Base-by-base conservation (phyloP, 2,113 vertebrate species). In the Ceyx cyanopectus region DNA sequence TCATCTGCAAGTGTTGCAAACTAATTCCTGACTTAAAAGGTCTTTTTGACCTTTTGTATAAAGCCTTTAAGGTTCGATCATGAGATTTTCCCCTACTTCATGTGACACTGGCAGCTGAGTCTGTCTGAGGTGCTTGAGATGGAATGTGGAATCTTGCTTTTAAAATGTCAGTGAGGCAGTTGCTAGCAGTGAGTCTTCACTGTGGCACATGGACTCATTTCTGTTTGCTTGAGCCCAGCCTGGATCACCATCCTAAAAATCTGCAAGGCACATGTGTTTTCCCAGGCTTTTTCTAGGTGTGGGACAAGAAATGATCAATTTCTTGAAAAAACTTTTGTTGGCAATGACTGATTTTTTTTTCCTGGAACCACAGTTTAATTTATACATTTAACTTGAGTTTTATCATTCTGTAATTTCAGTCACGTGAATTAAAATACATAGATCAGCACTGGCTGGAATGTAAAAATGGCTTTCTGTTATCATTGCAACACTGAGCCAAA, bases 401-500 rank as follows among this genome's bases (percentile, higher is more conserved):
- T 77, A 37, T 29, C 51, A 69, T 83, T 58, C 62, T 66, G 13
- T 60, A 57, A 77, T 79, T 85, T 89, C 43, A 81, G 22, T 56
- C 51, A 87, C 10, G 29, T 50, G 61, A 70, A 61, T 78, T 78
- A 78, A 90, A 86, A 86, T 54, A 84, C 32, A 56, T 22, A 4
- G 32, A 79, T 81, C 34, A 43, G 79, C 40, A 45, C 30, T 83
- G 79, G 46, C 70, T 93, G 45, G 21, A 85, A 85, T 30, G 57
- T 85, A 53, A 43, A 76, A 82, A 60, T 46, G 60, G 20, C 61
- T 92, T 46, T 57, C 34, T 74, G 45, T 88, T 95, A 57, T 61
- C 80, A 56, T 43, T 87, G 70, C 80, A 57, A 61, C n/a, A 34
- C 15, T 23, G 61, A 93, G 80, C 57, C 94, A 95, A 93, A 68